Base-by-base conservation (phyloP, 1,140 invertebrate genomes). In the Neodiprion virginianus region DNA sequence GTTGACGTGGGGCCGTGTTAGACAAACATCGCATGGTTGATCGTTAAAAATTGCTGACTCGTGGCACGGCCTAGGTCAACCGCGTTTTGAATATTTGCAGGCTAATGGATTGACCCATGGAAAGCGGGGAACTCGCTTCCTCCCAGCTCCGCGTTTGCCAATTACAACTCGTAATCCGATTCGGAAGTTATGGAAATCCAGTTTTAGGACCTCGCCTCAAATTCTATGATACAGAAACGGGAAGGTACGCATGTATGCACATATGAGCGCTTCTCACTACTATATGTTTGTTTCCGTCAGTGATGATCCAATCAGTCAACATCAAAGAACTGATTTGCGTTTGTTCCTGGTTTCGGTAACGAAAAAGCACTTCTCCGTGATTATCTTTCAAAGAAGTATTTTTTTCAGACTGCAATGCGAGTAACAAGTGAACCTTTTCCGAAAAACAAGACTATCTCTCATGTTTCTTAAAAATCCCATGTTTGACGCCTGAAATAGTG, bases 151-250 rank as follows among this genome's bases (percentile, higher is more conserved):
- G 53, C 53, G 53, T 61, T 61, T 61, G 53, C 53, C 53, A 61
- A 61, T 61, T 61, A 61, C n/a, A 17, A 17, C n/a, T 14, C 53
- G 53, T 61, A 61, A 61, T 61, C 53, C 7, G 53, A 61, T 61
- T 61, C 53, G 53, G 53, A 61, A 61, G 53, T 61, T 61, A 61
- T 61, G 53, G 53, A 61, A 61, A 61, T 61, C 53, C 53, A 61
- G 53, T 61, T 61, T 61, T 61, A 12, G 28, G 53, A 61, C 53
- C 53, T 14, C 53, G 11, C 53, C 53, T 12, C 53, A 61, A 40
- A 40, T 40, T 40, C n/a, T 17, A 61, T 17, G 53, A 61, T 61
- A 61, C 53, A 12, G 53, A 61, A 8, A 61, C 53, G 11, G 2
- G 28, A 61, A 61, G 8, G 53, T 61, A 61, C 5, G 28, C 5